Base-by-base conservation (phyloP, 2,113 vertebrate species). In the Chaenocephalus aceratus region DNA sequence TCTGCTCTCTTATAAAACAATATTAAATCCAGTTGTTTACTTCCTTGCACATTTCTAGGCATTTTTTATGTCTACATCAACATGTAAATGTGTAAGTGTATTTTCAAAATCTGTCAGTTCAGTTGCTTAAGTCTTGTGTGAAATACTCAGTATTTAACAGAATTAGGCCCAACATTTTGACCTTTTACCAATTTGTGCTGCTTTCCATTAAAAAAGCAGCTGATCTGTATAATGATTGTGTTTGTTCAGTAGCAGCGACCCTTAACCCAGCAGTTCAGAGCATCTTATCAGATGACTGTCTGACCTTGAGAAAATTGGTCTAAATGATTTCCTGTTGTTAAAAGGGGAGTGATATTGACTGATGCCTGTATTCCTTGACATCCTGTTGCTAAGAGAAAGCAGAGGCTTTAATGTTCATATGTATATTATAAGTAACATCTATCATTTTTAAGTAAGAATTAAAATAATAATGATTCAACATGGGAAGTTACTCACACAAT, bases 271-370 rank as follows among this genome's bases (percentile, higher is more conserved):
- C 86, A 89, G 88, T 92, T 91, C 91, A 88, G 88, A 89, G 89
- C 90, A 86, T 79, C 93, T 96, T 96, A 96, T 96, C 95, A 93
- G 94, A 95, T 96, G 94, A 95, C 94, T 93, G 71, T 96, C 94
- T 97, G 94, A 96, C 95, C 91, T 94, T 93, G 89, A 94, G 93
- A 95, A 96, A 96, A 96, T 97, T 96, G 93, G 92, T 87, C 90
- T 95, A 94, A 97, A 96, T 97, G 94, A 88, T 93, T 96, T 97
- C 95, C 94, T 96, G 93, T 96, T 93, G 94, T 93, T 96, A 93
- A 94, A 93, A 94, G 94, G 90, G 66, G 93, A 94, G 91, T 89
- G 89, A 92, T 90, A 83, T 89, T 91, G 86, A 91, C 78, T 88
- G 91, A 94, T 94, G 90, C 88, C 89, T 93, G 90, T 78, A 88